Conservation (phyloP, 2,797 vertebrate genomes). For the Margarornis squamiger region DNA sequence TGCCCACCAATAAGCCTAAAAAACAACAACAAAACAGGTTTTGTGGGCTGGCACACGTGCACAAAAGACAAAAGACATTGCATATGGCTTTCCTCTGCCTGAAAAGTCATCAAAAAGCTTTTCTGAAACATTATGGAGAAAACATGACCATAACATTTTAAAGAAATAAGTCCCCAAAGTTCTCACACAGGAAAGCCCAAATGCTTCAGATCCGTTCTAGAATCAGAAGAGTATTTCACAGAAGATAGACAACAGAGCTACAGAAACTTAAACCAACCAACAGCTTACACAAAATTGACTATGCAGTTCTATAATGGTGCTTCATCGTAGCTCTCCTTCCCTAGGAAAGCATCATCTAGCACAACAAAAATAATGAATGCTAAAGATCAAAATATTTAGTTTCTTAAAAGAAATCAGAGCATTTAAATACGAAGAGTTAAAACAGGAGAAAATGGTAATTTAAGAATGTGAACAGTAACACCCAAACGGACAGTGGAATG, state of each 20-base stretch:
- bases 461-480: background rate
- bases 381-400: background rate
- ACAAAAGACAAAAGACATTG: background rate
- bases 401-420: background rate
- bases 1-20: constrained; percentile 95
- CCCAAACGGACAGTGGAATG: background rate
- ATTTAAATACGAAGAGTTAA: background rate
- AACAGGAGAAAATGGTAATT: background rate
- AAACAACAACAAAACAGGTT: background rate
- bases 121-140: background rate
- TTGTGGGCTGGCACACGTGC: background rate
- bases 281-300: background rate
- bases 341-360: background rate
- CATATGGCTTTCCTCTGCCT: background rate
- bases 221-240: background rate
- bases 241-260: background rate
- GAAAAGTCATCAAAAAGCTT: background rate
- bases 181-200: background rate
- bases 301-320: background rate
- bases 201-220: background rate
- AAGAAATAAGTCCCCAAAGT: background rate
- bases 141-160: background rate
- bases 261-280: background rate
- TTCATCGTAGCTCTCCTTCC: background rate
- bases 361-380: background rate